Evolutionary conservation across 2,113 vertebrate genomes (phyloP).

Genomic region (Toxotes chatareus): DNA sequence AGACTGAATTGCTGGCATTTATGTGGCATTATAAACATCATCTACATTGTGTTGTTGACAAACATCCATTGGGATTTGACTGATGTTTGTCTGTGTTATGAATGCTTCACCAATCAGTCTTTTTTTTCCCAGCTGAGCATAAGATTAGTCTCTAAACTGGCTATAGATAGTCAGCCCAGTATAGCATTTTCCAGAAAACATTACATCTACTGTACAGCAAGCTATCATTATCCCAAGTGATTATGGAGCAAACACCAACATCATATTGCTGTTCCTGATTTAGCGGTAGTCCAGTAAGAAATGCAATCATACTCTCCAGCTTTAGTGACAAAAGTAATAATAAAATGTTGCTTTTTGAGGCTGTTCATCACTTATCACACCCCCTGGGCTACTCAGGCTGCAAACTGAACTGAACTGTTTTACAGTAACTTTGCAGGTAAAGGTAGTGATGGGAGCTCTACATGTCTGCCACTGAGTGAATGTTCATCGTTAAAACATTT

Average conservation of each 20-base stretch:
- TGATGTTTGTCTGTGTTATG: not conserved
- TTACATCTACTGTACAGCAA: constrained; percentile 9
- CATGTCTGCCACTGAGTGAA: not conserved
- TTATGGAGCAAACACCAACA: constrained; percentile 16
- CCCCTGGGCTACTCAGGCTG: not conserved
- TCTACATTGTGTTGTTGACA: not conserved
- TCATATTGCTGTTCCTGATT: constrained; percentile 21
- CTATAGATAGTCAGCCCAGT: not conserved
- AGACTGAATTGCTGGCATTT: constrained; percentile 38
- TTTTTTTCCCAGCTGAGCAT: not conserved
- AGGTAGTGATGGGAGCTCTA: not conserved
- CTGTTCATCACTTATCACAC: constrained; percentile 1
- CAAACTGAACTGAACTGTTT: constrained; percentile 7
- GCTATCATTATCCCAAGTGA: constrained; percentile 26
- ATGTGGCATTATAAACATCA: not conserved
- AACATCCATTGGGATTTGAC: not conserved
- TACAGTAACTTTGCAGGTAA: not conserved
- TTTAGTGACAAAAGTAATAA: constrained; percentile 45
- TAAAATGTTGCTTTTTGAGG: constrained; percentile 15
- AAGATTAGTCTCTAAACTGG: not conserved
- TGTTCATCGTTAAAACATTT: constrained; percentile 16
- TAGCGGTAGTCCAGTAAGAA: constrained; percentile 17
- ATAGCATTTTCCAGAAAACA: constrained; percentile 20
- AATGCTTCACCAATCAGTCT: not conserved
- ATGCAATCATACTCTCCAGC: constrained; percentile 29